Evolutionary conservation across 2,113 vertebrate species (phyloP).

Genomic region (Balaeniceps rex): DNA sequence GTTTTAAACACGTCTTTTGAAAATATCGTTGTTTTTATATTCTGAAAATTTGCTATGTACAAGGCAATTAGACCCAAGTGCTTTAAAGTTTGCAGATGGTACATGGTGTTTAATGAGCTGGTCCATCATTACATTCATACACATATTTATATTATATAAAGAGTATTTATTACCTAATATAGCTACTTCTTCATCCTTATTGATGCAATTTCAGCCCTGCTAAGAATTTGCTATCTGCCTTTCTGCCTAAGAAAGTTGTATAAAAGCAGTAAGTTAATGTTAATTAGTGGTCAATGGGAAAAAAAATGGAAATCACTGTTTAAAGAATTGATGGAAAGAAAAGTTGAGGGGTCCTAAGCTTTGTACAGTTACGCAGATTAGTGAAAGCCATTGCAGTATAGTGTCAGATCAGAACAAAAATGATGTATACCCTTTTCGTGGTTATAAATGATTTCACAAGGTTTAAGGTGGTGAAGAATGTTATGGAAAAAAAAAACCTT

Average conservation of each 20-base stretch:
- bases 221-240: background rate
- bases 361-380: background rate
- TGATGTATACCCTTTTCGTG: background rate
- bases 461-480: background rate
- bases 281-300: background rate
- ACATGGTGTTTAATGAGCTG: background rate
- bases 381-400: background rate
- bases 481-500: background rate
- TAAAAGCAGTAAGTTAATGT: background rate
- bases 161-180: background rate
- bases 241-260: background rate
- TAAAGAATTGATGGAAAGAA: background rate
- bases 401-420: background rate
- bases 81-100: too few species aligned
- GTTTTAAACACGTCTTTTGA: background rate
- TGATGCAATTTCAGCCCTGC: background rate
- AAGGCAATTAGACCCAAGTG: background rate
- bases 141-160: background rate
- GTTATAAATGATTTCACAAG: background rate
- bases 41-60: background rate
- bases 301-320: background rate
- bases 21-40: rapidly evolving
- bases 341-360: background rate
- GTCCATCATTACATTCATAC: background rate
- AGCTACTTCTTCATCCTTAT: background rate